These are phyloP conservation scores for Tenualosa ilisha DNA, from an alignment of 2,797 vertebrate species.

Conservation along the genomic window DNA sequence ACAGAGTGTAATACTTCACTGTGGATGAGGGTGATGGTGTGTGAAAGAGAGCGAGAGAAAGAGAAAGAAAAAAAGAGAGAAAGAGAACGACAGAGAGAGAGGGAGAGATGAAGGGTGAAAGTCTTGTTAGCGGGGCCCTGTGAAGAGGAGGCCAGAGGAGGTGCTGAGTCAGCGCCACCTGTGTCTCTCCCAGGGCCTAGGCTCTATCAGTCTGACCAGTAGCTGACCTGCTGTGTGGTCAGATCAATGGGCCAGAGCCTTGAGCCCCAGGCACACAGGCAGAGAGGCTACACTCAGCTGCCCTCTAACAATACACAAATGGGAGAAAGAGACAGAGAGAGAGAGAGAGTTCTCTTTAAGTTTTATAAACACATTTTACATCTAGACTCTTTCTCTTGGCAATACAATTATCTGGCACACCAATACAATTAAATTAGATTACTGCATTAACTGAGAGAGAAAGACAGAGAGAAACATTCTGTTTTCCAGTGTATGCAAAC, in stretches of 20 bases:
- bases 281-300: neutral
- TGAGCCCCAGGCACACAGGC: neutral
- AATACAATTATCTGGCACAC: no score
- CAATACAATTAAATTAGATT: no score
- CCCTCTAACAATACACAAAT: neutral
- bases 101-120: neutral
- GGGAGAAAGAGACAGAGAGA: neutral
- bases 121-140: neutral
- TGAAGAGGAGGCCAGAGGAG: neutral
- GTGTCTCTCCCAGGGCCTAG: neutral
- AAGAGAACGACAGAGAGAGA: neutral
- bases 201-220: slow-evolving; percentile 12
- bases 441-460: no score
- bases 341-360: neutral
- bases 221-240: neutral
- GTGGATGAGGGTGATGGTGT: neutral
- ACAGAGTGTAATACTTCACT: neutral
- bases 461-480: no score
- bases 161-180: neutral
- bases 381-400: no score
- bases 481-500: no score
- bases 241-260: neutral
- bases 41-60: neutral
- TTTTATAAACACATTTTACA: no score
- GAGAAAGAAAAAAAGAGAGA: neutral